A percentile compares a stretch with the other conserved stretches of the same genome.
Conservation (phyloP, 2,888 invertebrate genomes). For the Epicampocera succincta region DNA sequence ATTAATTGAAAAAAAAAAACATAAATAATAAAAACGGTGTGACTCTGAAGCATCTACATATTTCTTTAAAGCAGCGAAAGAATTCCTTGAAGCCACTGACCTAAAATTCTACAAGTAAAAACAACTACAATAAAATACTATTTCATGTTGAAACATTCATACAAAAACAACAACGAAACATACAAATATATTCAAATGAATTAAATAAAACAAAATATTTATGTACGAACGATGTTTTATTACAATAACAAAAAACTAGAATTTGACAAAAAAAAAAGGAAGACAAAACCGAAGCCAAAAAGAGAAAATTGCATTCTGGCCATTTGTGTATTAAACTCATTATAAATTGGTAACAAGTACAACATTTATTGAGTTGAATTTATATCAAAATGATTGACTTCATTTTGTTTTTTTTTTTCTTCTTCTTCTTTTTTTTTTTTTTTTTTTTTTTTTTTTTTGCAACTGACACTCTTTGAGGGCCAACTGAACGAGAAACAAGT, state of each 20-base stretch:
- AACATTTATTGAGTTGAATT: conserved; percentile 66
- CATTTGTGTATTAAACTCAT: conserved; percentile 68
- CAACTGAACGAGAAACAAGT: conserved; percentile 6
- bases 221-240: conserved; percentile 1
- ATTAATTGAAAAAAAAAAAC: no score
- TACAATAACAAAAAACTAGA: conserved; percentile 14
- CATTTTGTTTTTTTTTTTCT: no score
- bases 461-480: conserved; percentile 29
- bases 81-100: conserved; percentile 40
- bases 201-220: conserved; percentile 39
- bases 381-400: conserved; percentile 66
- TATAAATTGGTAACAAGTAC: conserved; percentile 68
- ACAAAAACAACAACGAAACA: background rate
- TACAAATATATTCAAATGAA: conserved; percentile 32
- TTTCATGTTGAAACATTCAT: conserved; percentile 28
- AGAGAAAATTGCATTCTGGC: conserved; percentile 60
- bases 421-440: no score
- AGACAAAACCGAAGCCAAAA: conserved; percentile 43
- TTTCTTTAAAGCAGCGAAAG: conserved; percentile 4
- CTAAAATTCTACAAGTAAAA: conserved; percentile 34
- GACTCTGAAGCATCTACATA: background rate
- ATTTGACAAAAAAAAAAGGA: conserved; percentile 12
- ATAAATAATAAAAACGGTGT: no score
- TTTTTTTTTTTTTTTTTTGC: no score
- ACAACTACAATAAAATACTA: conserved; percentile 39